Base-by-base conservation (phyloP, 1,140 invertebrate species). In the Hestina assimilis region DNA sequence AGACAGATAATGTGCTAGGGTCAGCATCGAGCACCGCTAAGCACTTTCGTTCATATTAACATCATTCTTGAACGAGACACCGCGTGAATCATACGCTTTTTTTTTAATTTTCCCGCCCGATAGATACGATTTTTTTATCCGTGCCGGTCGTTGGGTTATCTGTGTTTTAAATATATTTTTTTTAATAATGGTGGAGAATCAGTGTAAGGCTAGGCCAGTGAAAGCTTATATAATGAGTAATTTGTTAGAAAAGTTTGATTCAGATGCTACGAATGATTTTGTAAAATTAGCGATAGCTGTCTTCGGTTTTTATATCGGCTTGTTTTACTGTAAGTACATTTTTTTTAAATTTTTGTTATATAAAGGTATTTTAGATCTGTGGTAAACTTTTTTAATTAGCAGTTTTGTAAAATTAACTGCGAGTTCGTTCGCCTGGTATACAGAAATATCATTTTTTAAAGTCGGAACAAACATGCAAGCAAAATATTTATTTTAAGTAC, bases 191-290 rank as follows among this genome's bases (percentile, higher is more conserved):
- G 84, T 85, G 45, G 76, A 87, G 45, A 79, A 58, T 59, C 77
- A 82, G 77, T 87, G 84, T 54, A 69, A 64, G 48, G 79, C 75
- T 41, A 53, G 82, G 40, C 72, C 75, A 33, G 73, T 87, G 50
- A 85, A 83, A 67, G 72, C 79, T 46, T 85, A 75, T 76, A 85
- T 87, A 65, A 85, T 85, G 81, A 85, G 82, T 78, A 82, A 87
- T 63, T 61, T 85, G 31, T 60, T 85, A 54, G 83, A 83, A 58
- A 84, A 75, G 59, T 81, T 87, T 23, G 78, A 83, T 60, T 67
- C 74, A 23, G 76, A 83, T 14, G 70, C 76, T 1, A 79, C 69
- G 8, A 83, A 78, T 56, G 82, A 87, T 63, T 70, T 85, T 35
- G 77, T 85, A 12, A 82, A 84, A 51, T 50, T 84, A 21, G 72